Percentiles rank a stretch among this genome's conserved stretches.
Evolutionary conservation across 2,888 invertebrate genomes (phyloP).

Genomic region (Trichogramma dendrolimi): DNA sequence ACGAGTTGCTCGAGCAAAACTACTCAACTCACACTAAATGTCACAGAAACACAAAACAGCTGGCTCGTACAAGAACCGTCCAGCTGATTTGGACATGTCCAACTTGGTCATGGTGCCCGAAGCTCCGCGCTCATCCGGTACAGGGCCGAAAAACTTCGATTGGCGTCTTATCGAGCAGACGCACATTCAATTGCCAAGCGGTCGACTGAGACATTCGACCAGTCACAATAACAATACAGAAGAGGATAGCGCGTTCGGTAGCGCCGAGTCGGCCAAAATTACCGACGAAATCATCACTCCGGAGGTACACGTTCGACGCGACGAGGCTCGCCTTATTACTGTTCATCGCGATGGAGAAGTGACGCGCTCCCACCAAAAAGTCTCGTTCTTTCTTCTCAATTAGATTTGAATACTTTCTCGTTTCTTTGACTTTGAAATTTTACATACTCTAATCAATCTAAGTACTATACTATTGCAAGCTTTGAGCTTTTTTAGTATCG

Average conservation of each 20-base stretch:
- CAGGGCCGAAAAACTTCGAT: conserved; percentile 67
- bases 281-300: conserved; percentile 18
- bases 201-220: not conserved
- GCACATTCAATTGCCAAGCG: conserved; percentile 36
- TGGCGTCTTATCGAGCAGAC: conserved; percentile 62
- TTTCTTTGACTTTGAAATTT: too few species aligned
- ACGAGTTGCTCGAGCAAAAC: not conserved
- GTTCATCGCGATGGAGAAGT: not conserved
- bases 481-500: too few species aligned
- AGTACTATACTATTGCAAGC: too few species aligned
- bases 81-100: conserved; percentile 72
- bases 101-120: conserved; percentile 70
- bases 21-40: conserved; percentile 34
- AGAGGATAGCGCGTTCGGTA: conserved; percentile 47
- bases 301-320: conserved; percentile 18
- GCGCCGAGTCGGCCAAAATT: conserved; percentile 37
- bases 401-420: not conserved
- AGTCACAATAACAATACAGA: conserved; percentile 52
- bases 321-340: not conserved
- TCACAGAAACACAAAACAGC: conserved; percentile 77
- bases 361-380: not conserved
- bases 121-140: conserved; percentile 74
- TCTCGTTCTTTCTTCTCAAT: conserved; percentile 22
- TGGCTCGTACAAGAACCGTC: conserved; percentile 71
- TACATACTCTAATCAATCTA: too few species aligned